These are phyloP conservation scores for Eupithecia insigniata DNA, from an alignment of 2,888 invertebrate genomes.

Conservation along the genomic window DNA sequence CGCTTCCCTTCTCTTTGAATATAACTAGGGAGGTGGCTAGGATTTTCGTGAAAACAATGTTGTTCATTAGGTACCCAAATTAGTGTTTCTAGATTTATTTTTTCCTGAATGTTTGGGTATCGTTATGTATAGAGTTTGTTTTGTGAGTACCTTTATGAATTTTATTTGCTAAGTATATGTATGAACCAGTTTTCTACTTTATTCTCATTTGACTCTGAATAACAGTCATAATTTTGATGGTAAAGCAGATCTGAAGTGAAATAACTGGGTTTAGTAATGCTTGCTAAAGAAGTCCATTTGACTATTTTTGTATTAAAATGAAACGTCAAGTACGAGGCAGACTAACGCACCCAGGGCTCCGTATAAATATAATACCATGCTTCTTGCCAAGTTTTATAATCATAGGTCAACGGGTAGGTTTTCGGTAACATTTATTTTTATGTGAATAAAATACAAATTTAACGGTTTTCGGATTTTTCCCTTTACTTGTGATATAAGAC, in stretches of 20 bases:
- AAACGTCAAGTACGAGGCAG: too few relatives aligned
- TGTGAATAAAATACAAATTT: too few relatives aligned
- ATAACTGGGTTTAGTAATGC: too few relatives aligned
- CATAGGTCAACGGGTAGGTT: too few relatives aligned
- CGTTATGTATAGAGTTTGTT: background rate
- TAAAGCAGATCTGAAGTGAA: background rate
- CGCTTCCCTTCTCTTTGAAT: conserved; percentile 59
- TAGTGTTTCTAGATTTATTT: background rate
- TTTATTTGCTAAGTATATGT: too few relatives aligned
- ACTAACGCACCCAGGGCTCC: too few relatives aligned
- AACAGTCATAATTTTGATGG: background rate
- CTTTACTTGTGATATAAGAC: too few relatives aligned
- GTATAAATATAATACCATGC: too few relatives aligned
- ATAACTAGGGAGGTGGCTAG: conserved; percentile 41
- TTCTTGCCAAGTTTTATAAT: too few relatives aligned
- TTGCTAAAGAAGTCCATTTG: background rate
- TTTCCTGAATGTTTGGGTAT: background rate
- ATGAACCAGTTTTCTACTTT: background rate
- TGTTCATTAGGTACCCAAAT: background rate
- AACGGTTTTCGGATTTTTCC: too few relatives aligned
- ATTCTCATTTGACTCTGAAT: background rate
- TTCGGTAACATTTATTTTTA: too few relatives aligned
- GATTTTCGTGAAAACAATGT: conserved; percentile 11
- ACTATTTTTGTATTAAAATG: background rate
- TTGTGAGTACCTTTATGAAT: background rate